These are phyloP conservation scores for Argyresthia albistria DNA, from an alignment of 2,888 invertebrate species.

Conservation along the genomic window DNA sequence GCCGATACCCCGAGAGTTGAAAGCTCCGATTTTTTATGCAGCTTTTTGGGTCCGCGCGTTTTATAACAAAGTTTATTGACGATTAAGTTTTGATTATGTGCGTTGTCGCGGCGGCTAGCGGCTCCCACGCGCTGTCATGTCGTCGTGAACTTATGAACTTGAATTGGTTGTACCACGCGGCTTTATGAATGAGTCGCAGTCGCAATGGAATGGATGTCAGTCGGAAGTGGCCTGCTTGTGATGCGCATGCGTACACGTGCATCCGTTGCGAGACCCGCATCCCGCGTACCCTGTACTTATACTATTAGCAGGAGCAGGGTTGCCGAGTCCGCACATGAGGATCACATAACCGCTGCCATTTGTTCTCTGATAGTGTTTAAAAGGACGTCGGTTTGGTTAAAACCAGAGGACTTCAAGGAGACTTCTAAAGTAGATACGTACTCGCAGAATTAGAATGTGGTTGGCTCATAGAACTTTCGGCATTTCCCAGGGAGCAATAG, in stretches of 20 bases:
- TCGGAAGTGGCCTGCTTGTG: constrained; percentile 61
- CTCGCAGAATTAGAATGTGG: background rate
- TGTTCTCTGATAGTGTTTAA: no score
- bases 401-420: no score
- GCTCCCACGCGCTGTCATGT: constrained; percentile 41
- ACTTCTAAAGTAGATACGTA: no score
- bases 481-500: no score
- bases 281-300: background rate
- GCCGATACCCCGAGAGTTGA: constrained; percentile 30
- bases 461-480: background rate
- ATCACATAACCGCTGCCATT: no score
- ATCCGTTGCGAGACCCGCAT: constrained; percentile 25
- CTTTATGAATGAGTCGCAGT: constrained; percentile 57
- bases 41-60: constrained; percentile 25
- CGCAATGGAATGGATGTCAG: constrained; percentile 52
- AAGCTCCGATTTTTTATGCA: constrained; percentile 47
- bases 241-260: constrained; percentile 22
- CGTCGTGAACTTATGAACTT: constrained; percentile 52
- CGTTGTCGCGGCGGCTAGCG: constrained; percentile 31
- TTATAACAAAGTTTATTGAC: constrained; percentile 31
- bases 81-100: constrained; percentile 36
- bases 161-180: constrained; percentile 62
- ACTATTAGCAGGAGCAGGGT: background rate
- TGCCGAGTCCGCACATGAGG: no score
- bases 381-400: no score